Percentiles rank a stretch among this genome's conserved stretches.
Evolutionary conservation across 1,140 invertebrate species (phyloP).

Genomic region (Atopsyche davidsoni): DNA sequence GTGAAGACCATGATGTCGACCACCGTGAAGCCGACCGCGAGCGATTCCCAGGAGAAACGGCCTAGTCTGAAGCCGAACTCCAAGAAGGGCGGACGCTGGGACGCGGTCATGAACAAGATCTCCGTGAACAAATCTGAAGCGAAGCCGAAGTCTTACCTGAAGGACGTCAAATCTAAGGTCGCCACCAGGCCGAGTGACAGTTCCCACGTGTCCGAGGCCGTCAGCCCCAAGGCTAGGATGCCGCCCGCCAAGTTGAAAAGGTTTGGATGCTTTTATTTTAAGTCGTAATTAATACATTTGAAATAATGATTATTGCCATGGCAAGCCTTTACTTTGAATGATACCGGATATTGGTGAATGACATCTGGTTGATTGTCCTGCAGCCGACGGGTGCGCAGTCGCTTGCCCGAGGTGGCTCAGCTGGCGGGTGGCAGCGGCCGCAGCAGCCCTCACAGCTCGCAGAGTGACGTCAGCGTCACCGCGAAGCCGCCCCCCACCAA

Average conservation of each 20-base stretch:
- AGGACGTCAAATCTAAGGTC: slow-evolving; percentile 77
- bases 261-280: slow-evolving; percentile 36
- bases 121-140: slow-evolving; percentile 64
- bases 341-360: too few species aligned
- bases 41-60: slow-evolving; percentile 42
- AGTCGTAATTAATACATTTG: too few species aligned
- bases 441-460: slow-evolving; percentile 47
- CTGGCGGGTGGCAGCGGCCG: slow-evolving; percentile 44
- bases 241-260: slow-evolving; percentile 44
- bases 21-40: slow-evolving; percentile 42
- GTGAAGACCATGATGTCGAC: slow-evolving; percentile 62
- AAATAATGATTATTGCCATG: too few species aligned
- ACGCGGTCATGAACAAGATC: slow-evolving; percentile 76
- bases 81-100: slow-evolving; percentile 59
- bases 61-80: slow-evolving; percentile 36
- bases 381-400: slow-evolving; percentile 46
- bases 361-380: not conserved
- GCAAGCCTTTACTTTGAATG: too few species aligned
- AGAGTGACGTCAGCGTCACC: slow-evolving; percentile 42
- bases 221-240: slow-evolving; percentile 40
- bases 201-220: slow-evolving; percentile 32
- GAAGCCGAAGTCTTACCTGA: slow-evolving; percentile 58
- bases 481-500: slow-evolving; percentile 36
- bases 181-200: slow-evolving; percentile 39
- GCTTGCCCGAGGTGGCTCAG: slow-evolving; percentile 40